phyloP scores from a whole-genome alignment of 2,113 vertebrate species.

The Callipepla squamata region DNA sequence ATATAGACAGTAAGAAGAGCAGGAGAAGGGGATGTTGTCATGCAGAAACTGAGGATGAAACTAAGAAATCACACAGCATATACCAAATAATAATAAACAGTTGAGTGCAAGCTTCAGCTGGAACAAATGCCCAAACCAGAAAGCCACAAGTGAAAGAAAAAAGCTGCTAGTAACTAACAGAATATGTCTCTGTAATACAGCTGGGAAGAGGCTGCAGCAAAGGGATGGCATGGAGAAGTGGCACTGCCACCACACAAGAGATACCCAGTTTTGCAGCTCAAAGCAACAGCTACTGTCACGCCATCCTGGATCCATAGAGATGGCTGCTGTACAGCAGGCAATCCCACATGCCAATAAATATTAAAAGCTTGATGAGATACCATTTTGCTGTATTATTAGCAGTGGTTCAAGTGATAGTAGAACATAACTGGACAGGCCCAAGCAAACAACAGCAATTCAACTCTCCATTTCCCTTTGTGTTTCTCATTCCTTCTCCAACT shows the following conservation, averaged over 20 bases:
- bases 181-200: background rate
- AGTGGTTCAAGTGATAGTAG: background rate
- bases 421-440: background rate
- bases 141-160: background rate
- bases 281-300: rapidly evolving
- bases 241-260: rapidly evolving
- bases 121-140: background rate
- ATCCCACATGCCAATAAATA: background rate
- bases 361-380: rapidly evolving
- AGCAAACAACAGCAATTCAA: background rate
- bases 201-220: rapidly evolving
- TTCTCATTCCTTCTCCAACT: background rate
- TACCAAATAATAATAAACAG: background rate
- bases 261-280: background rate
- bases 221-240: background rate
- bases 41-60: rapidly evolving
- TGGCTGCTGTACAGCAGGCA: rapidly evolving
- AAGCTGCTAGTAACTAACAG: background rate
- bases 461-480: background rate
- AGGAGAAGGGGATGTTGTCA: background rate
- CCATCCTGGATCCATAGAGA: background rate
- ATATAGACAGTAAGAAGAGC: background rate
- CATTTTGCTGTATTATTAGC: background rate
- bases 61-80: background rate
- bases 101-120: background rate